Percentiles rank a stretch among this genome's conserved stretches.
These are phyloP conservation scores for Spilogale gracilis DNA, from an alignment of 2,113 vertebrate genomes.

Conservation along the genomic window DNA sequence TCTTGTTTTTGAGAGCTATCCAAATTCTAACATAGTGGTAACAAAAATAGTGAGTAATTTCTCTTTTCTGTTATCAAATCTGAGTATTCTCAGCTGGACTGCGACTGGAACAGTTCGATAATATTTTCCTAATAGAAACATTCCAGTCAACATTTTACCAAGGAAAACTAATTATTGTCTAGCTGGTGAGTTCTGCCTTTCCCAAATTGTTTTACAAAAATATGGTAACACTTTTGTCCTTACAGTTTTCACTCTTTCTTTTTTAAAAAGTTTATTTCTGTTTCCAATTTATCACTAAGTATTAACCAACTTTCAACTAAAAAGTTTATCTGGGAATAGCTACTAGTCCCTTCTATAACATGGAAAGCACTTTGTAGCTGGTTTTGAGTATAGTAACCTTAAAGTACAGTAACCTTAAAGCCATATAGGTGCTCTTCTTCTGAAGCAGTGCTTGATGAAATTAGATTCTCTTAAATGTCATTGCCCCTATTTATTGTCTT, in stretches of 20 bases:
- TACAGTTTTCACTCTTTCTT: not conserved
- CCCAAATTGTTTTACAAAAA: conserved; percentile 71
- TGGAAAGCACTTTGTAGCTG: conserved; percentile 48
- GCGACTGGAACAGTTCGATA: conserved; percentile 44
- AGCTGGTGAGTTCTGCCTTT: conserved; percentile 65
- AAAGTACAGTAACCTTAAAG: conserved; percentile 68
- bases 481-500: conserved; percentile 86
- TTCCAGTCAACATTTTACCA: conserved; percentile 67
- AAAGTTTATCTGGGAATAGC: conserved; percentile 33
- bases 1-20: conserved; percentile 26
- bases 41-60: conserved; percentile 61
- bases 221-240: conserved; percentile 46
- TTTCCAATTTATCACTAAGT: conserved; percentile 32
- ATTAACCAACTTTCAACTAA: conserved; percentile 57
- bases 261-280: not conserved
- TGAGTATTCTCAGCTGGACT: not conserved
- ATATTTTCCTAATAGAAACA: conserved; percentile 76
- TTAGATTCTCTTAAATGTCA: conserved; percentile 88
- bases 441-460: conserved; percentile 80
- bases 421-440: conserved; percentile 84
- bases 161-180: conserved; percentile 66
- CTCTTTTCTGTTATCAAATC: conserved; percentile 54
- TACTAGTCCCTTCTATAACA: not conserved
- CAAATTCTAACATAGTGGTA: not conserved
- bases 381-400: conserved; percentile 75